A percentile compares a stretch with the other conserved stretches of the same genome.
Conservation (phyloP, 1,140 invertebrate species). For the Atta colombica region DNA sequence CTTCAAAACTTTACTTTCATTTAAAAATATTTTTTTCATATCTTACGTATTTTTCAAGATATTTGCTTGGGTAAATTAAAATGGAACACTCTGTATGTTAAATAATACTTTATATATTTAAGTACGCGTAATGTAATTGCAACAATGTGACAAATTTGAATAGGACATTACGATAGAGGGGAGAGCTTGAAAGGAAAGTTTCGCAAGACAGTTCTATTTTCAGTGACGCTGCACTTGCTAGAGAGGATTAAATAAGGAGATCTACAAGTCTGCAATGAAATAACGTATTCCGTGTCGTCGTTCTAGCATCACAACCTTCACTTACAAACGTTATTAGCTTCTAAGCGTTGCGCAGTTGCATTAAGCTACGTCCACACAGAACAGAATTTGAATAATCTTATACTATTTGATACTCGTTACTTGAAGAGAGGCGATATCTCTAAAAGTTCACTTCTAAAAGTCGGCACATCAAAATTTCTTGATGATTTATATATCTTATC, state of each 20-base stretch:
- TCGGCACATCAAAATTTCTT: background rate
- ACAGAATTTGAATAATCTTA: too few relatives aligned
- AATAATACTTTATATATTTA: background rate
- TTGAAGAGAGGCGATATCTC: background rate
- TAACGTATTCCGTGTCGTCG: slow-evolving; percentile 55
- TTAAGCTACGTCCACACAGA: slow-evolving; percentile 22
- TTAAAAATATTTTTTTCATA: too few relatives aligned
- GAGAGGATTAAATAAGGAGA: slow-evolving; percentile 7
- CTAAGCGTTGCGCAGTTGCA: slow-evolving; percentile 69
- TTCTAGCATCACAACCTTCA: slow-evolving; percentile 63
- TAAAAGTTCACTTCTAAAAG: background rate
- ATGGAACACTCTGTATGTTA: background rate
- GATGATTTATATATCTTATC: background rate
- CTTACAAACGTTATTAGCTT: slow-evolving; percentile 68
- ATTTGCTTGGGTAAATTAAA: too few relatives aligned
- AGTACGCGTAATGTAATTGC: background rate
- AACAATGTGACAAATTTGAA: slow-evolving; percentile 22
- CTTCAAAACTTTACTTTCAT: too few relatives aligned
- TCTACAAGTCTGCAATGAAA: slow-evolving; percentile 29
- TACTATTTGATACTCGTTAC: background rate
- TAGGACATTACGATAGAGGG: background rate
- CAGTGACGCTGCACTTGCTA: slow-evolving; percentile 31
- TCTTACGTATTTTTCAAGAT: too few relatives aligned
- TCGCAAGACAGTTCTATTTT: slow-evolving; percentile 30
- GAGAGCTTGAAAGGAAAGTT: slow-evolving; percentile 19